These are phyloP conservation scores for Catharus bicknelli DNA, from an alignment of 2,113 vertebrate genomes.

Conservation along the genomic window DNA sequence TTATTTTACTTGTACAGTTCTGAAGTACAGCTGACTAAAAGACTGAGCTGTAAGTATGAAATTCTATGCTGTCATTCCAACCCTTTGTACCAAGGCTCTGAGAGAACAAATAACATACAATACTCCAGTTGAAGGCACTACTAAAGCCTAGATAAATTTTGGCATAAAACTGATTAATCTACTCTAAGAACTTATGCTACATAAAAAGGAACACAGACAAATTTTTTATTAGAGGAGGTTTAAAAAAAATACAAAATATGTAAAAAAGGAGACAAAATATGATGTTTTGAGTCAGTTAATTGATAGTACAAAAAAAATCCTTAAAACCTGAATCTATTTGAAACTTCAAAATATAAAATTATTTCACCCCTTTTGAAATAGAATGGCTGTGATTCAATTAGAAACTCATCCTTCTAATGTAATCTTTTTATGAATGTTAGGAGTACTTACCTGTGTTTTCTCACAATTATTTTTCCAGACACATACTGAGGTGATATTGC, in stretches of 20 bases:
- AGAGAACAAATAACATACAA: background rate
- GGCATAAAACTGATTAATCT: conserved; percentile 4
- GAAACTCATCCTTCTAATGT: background rate
- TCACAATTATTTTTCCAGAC: background rate
- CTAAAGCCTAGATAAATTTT: background rate
- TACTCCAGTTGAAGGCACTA: background rate
- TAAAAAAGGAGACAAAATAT: background rate
- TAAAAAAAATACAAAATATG: background rate
- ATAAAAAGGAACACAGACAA: background rate
- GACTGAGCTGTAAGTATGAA: background rate
- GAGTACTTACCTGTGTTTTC: background rate
- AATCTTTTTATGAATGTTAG: background rate
- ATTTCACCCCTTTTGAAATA: background rate
- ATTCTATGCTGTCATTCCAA: background rate
- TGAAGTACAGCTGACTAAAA: conserved; percentile 21
- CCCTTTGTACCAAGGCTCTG: background rate
- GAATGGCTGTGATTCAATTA: background rate
- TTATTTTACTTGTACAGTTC: background rate
- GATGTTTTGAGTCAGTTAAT: background rate
- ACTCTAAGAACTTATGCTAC: background rate
- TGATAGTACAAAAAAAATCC: background rate
- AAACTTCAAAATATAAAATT: background rate
- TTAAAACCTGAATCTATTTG: background rate
- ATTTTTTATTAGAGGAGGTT: background rate
- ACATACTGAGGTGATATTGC: background rate